Evolutionary conservation across 2,888 invertebrate species (phyloP), one percentile per base, ranked within the genome.

Genomic region (Electrophaes corylata): DNA sequence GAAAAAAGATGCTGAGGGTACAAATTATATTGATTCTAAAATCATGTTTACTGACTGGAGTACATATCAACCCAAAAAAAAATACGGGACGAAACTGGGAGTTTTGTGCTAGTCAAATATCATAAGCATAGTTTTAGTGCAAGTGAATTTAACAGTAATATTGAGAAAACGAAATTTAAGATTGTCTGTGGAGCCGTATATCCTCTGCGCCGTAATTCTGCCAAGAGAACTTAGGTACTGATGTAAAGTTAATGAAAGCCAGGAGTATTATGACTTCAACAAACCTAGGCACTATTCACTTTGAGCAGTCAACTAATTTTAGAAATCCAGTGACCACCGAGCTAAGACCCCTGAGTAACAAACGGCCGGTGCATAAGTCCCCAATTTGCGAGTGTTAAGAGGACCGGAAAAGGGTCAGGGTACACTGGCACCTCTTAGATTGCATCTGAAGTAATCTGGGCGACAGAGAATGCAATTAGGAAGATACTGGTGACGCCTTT

Each of bases 391-490:
- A 56, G 59, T 54, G 26, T 31, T 39, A 29, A 51, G 48, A 61
- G 60, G 57, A 50, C 39, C 39, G 43, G 33, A 8, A 55, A n/a
- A 46, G 57, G 66, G 56, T 65, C 67, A 64, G 57, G 48, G 48
- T 61, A 61, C 46, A 56, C 48, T 64, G 64, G 64, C 43, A 52
- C 58, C 57, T 62, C 53, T 55, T 58, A 57, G 63, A 60, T 65
- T 64, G 67, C 64, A 57, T 61, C 62, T 64, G 45, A 47, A 64
- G 60, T 62, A 62, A 64, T 62, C 60, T 64, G 48, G 57, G 54
- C 41, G 59, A 31, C 50, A 61, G 67, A 51, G 60, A 64, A 65
- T 65, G 65, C 67, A 65, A 67, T 67, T 67, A 67, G 65, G 64
- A 65, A 65, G 64, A 56, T 62, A 58, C 57, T 60, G 51, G 60